Evolutionary conservation across 2,888 invertebrate species (phyloP).

Genomic region (Drosophila koepferae): DNA sequence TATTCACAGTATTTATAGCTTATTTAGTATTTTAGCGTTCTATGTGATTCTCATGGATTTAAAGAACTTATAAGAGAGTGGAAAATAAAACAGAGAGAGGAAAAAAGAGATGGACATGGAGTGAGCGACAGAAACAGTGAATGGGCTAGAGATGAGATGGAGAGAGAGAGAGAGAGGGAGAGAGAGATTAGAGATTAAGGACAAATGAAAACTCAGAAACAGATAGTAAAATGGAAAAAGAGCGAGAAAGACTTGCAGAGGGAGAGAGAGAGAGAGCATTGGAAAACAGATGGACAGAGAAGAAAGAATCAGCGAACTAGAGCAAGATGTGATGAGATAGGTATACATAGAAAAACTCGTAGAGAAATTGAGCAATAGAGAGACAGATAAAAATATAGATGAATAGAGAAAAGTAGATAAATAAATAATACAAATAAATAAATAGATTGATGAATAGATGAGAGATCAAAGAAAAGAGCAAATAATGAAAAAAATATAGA

Average conservation of each 20-base stretch:
- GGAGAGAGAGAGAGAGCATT: not conserved
- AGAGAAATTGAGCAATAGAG: not conserved
- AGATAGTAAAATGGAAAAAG: too few species aligned
- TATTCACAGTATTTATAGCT: not conserved
- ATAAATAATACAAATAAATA: too few species aligned
- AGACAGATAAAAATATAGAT: too few species aligned
- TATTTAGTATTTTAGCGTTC: too few species aligned
- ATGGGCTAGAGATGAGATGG: too few species aligned
- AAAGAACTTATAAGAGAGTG: too few species aligned
- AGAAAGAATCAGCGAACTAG: not conserved
- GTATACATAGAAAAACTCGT: not conserved
- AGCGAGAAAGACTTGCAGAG: not conserved
- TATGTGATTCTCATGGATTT: too few species aligned
- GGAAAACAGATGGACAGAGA: too few species aligned
- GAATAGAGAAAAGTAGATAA: too few species aligned
- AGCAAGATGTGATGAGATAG: not conserved
- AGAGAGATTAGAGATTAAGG: not conserved
- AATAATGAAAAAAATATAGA: not conserved
- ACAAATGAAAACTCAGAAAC: not conserved
- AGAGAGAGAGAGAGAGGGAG: not conserved
- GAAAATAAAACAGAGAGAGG: too few species aligned
- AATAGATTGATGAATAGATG: not conserved
- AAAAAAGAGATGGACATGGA: too few species aligned
- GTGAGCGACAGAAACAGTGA: too few species aligned
- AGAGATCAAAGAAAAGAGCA: not conserved